Evolutionary conservation across 2,888 invertebrate genomes (phyloP).

Genomic region (Orthosia cruda): DNA sequence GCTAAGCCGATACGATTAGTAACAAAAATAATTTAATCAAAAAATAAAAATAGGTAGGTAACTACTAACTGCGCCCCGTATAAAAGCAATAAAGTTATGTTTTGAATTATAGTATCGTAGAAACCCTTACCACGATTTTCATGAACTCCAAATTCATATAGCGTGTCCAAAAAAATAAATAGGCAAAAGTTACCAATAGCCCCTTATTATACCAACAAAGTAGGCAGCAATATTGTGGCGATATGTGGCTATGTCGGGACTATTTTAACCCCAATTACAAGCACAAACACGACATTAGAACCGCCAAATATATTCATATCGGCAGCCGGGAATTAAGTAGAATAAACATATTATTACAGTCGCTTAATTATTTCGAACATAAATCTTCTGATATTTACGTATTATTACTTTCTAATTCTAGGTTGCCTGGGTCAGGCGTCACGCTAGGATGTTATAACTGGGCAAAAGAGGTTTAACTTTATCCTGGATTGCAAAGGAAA

Average conservation of each 20-base stretch:
- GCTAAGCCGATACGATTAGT: constrained; percentile 66
- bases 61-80: background rate
- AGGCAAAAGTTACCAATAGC: constrained; percentile 49
- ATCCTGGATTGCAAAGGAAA: constrained; percentile 75
- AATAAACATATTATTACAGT: constrained; percentile 75
- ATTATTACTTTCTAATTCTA: constrained; percentile 86
- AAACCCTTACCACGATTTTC: constrained; percentile 31
- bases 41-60: constrained; percentile 2
- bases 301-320: constrained; percentile 57
- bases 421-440: constrained; percentile 81
- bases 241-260: constrained; percentile 42
- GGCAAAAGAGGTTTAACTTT: constrained; percentile 72
- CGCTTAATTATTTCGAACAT: constrained; percentile 85
- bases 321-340: constrained; percentile 72
- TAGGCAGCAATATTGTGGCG: constrained; percentile 40
- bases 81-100: constrained; percentile 21
- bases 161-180: constrained; percentile 57
- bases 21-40: constrained; percentile 44
- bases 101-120: constrained; percentile 36
- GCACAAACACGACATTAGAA: constrained; percentile 59
- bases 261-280: constrained; percentile 63
- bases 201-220: constrained; percentile 55
- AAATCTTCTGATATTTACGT: constrained; percentile 86
- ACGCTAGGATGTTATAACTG: constrained; percentile 77
- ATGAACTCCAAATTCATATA: constrained; percentile 37